Evolutionary conservation across 2,888 invertebrate species (phyloP).

Genomic region (Invenusta paracnida): DNA sequence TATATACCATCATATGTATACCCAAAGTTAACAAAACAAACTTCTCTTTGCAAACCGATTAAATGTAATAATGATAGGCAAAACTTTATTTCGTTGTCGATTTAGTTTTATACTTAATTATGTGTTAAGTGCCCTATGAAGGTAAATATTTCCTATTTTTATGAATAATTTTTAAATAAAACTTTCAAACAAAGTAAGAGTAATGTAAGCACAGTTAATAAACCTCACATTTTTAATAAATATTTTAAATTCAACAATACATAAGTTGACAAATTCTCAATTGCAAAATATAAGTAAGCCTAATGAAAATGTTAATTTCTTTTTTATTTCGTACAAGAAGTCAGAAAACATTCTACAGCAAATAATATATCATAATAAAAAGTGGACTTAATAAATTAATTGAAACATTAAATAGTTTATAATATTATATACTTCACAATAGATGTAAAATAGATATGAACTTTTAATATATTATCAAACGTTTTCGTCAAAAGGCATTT

Average conservation of each 20-base stretch:
- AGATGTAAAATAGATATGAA: too few species aligned
- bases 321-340: not conserved
- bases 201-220: not conserved
- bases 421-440: not conserved
- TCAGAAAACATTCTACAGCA: not conserved
- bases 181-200: not conserved
- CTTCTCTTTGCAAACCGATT: not conserved
- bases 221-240: not conserved
- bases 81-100: not conserved
- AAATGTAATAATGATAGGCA: not conserved
- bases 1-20: too few species aligned
- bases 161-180: not conserved
- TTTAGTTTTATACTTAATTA: too few species aligned
- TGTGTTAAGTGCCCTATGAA: not conserved
- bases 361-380: not conserved
- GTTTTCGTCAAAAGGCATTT: too few species aligned
- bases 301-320: not conserved
- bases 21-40: not conserved
- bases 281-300: not conserved
- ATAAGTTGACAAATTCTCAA: too few species aligned
- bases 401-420: not conserved
- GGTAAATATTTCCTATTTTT: not conserved
- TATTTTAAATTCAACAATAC: not conserved
- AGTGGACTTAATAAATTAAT: too few species aligned
- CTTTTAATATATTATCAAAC: too few species aligned